Base-by-base conservation (phyloP, 2,113 vertebrate species). In the Empidonax traillii region DNA sequence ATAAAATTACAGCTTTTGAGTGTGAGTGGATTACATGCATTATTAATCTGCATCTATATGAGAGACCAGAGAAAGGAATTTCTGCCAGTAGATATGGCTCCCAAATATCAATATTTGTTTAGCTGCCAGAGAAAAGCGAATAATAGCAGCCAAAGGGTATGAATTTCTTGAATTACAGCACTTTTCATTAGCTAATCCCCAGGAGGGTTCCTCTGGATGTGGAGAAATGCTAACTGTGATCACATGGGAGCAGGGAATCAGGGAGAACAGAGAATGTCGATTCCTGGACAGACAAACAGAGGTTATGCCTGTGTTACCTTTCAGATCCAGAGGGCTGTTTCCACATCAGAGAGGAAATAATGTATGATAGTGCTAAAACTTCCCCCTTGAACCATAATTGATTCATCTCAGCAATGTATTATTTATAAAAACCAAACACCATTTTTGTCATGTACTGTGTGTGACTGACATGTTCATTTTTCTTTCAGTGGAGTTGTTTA, bases 141-240 rank as follows among this genome's bases (percentile, higher is more conserved):
- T 62, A 91, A 85, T 31, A 77, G 71, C 47, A 86, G 67, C 78
- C 85, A 88, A 82, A 88, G 67, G 51, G 75, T 63, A 86, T 87
- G 52, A 46, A 65, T 92, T 84, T 90, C 94, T 92, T 84, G 88
- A 93, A 95, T 92, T 97, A 89, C 49, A 95, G 73, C 49, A 75
- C 94, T 94, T 97, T 97, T 97, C 94, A 93, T 97, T 96, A 97
- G 66, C 74, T 92, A 62, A 90, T 82, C 8, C 92, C 76, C 86
- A 31, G 46, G 69, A 87, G 92, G 19, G 65, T 82, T 90, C 67
- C 52, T 88, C 71, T 75, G 74, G 69, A 72, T 66, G 58, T 89
- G 61, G 17, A 89, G 76, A 89, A 96, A 87, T 51, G 62, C 31
- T 59, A 59, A 63, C 39, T 39, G 49, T 30, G 53, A 68, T 90